Conservation (phyloP, 2,888 invertebrate genomes). For the Corbicula japonica region DNA sequence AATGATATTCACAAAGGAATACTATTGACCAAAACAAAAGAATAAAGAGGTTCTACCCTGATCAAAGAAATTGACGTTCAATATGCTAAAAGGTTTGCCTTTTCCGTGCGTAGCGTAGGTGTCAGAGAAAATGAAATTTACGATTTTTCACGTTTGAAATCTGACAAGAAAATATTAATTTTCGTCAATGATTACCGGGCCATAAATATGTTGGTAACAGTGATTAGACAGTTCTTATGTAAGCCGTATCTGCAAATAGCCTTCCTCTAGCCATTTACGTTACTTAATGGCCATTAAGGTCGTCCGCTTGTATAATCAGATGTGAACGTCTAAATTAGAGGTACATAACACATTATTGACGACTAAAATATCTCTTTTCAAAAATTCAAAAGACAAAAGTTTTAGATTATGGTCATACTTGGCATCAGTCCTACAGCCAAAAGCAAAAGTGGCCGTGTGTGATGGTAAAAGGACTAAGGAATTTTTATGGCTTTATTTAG, state of each 20-base stretch:
- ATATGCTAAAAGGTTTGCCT: constrained; percentile 3
- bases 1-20: constrained; percentile 1
- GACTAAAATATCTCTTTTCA: no score
- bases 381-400: no score
- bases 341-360: constrained; percentile 58
- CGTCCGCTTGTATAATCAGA: constrained; percentile 50
- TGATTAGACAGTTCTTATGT: constrained; percentile 59
- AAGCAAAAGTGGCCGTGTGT: constrained; percentile 3
- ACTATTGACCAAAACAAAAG: constrained; percentile 23
- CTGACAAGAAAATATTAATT: constrained; percentile 68
- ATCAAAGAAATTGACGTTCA: constrained; percentile 23
- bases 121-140: constrained; percentile 50
- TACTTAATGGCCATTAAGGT: constrained; percentile 67
- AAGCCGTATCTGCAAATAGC: constrained; percentile 53
- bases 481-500: constrained; percentile 61
- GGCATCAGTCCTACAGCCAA: constrained; percentile 1
- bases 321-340: constrained; percentile 37
- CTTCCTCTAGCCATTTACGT: constrained; percentile 51
- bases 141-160: constrained; percentile 47
- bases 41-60: constrained; percentile 1
- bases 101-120: constrained; percentile 6
- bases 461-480: constrained; percentile 12
- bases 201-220: constrained; percentile 56
- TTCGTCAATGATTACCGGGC: constrained; percentile 46
- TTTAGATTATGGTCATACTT: no score